Conservation (phyloP, 23 tunicate species). For the Aplidium turbinatum region DNA sequence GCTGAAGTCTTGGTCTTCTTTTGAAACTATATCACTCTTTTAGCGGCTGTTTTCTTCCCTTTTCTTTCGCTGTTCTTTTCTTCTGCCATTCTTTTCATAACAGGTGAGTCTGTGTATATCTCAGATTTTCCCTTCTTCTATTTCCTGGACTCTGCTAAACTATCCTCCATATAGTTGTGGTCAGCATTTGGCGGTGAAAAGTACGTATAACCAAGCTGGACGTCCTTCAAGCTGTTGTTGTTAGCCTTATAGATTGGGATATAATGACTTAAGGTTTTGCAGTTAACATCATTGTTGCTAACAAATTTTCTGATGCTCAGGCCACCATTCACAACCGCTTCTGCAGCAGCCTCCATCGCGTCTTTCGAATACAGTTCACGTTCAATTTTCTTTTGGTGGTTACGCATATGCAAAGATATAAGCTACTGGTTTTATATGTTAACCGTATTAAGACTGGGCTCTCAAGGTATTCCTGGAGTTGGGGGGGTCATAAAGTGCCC, state of each 20-base stretch:
- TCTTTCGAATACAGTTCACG: conserved; percentile 16
- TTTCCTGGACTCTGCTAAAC: too few relatives aligned
- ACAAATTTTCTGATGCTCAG: conserved; percentile 10
- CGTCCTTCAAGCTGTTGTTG: conserved; percentile 13
- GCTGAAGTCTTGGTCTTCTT: too few relatives aligned
- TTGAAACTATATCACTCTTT: too few relatives aligned
- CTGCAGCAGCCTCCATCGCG: conserved; percentile 10
- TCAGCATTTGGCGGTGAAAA: conserved; percentile 11
- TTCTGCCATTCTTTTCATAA: too few relatives aligned
- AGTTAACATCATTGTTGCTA: conserved; percentile 4
- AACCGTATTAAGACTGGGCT: too few relatives aligned
- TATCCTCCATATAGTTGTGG: conserved; percentile 1
- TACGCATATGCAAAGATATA: conserved; percentile 11
- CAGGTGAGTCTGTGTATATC: too few relatives aligned
- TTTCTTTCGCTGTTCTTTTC: too few relatives aligned
- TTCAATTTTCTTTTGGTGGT: conserved; percentile 1
- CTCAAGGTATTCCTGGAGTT: too few relatives aligned
- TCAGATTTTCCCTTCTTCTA: too few relatives aligned
- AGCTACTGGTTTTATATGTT: too few relatives aligned
- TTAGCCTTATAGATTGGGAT: not conserved
- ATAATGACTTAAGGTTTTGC: conserved; percentile 7
- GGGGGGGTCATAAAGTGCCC: too few relatives aligned
- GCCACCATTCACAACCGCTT: conserved; percentile 10
- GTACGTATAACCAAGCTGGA: not conserved
- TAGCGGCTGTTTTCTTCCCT: too few relatives aligned